Evolutionary conservation across 2,113 vertebrate species (phyloP), one percentile per base, ranked within the genome.

Genomic region (Misgurnus anguillicaudatus): DNA sequence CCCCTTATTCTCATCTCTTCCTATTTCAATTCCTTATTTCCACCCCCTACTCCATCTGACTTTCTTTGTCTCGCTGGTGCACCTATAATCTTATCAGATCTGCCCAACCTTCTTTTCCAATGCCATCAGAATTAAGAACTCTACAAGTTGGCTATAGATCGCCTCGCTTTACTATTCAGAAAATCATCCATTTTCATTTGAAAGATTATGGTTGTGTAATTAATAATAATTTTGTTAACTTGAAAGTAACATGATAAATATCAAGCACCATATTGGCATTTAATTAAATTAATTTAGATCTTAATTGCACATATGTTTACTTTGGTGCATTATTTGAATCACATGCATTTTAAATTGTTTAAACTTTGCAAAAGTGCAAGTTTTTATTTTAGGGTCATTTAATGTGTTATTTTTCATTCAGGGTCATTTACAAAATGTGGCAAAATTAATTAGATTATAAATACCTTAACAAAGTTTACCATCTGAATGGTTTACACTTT

Each of bases 81-180:
- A 80, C 68, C 14, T 67, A 39, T 81, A 81, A 81, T 83, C 81
- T 82, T 65, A 86, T 87, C 75, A 83, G 57, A 80, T 71, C 55
- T 42, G 38, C 61, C 67, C 67, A 58, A 71, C 66, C 69, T 81
- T 70, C 68, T 86, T 68, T 82, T 84, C 83, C 86, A 87, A 77
- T 70, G 36, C 57, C 79, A 82, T 82, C 80, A 81, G 87, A 89
- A 91, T 92, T 88, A 91, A 82, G 84, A 86, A 87, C 85, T 86
- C 86, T 87, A 86, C 87, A 88, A 89, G 75, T 89, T 76, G 85
- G 86, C 86, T 48, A 74, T 88, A 85, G 83, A 85, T 87, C 89
- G 83, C 85, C 87, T 80, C 82, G 73, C 55, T 88, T 85, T 87
- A 86, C 87, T 86, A 87, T 85, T 83, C 61, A 62, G 75, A 84